A percentile compares a stretch with the other conserved stretches of the same genome.
Conservation (phyloP, 2,113 vertebrate species). For the Phrynosoma blainvillii region DNA sequence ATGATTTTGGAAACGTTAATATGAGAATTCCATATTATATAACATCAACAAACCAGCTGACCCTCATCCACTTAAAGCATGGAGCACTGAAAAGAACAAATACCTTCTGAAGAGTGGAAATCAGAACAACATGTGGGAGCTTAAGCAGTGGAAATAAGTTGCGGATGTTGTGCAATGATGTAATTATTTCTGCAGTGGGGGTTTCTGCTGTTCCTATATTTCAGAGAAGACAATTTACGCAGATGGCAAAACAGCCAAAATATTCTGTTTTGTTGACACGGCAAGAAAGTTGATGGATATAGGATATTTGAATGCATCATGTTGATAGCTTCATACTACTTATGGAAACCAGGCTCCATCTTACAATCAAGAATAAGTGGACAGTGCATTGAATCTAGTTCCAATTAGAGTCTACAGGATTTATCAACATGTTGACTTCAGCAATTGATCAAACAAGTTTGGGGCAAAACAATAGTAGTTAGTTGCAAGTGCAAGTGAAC, state of each 20-base stretch:
- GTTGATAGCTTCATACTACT: background rate
- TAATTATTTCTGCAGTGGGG: conserved; percentile 68
- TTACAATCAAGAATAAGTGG: conserved; percentile 40
- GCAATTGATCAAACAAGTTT: no score
- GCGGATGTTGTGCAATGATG: conserved; percentile 57
- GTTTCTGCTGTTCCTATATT: conserved; percentile 58
- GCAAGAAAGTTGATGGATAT: conserved; percentile 44
- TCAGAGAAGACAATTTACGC: conserved; percentile 53
- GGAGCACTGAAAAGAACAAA: conserved; percentile 77
- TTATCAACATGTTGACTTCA: no score
- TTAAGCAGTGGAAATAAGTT: conserved; percentile 74
- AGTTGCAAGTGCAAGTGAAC: conserved; percentile 2
- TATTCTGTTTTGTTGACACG: conserved; percentile 45
- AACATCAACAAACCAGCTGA: conserved; percentile 80
- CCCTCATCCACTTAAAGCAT: conserved; percentile 65
- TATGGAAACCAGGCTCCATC: conserved; percentile 30
- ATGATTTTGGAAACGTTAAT: conserved; percentile 76
- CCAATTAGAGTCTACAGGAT: no score
- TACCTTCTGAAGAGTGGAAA: conserved; percentile 77
- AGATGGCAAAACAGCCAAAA: conserved; percentile 56
- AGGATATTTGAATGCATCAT: background rate
- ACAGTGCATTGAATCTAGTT: background rate
- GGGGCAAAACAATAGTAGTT: no score
- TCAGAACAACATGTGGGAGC: conserved; percentile 78
- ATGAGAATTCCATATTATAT: conserved; percentile 79